A percentile compares a stretch with the other conserved stretches of the same genome.
Conservation (phyloP, 1,140 invertebrate species). For the Zophobas atratus region DNA sequence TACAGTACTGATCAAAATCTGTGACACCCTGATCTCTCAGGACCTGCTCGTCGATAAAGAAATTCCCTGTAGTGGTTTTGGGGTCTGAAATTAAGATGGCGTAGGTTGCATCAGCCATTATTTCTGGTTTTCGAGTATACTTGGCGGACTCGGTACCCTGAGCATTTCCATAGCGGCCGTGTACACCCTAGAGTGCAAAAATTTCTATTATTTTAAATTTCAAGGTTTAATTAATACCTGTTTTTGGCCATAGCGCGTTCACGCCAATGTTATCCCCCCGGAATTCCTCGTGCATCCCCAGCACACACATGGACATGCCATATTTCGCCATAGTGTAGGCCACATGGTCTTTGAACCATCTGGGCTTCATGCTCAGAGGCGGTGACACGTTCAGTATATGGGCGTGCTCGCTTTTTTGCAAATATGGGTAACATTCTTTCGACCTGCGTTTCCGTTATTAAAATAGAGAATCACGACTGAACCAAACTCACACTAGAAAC, state of each 20-base stretch:
- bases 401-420: slow-evolving; percentile 91
- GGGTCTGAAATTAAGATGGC: slow-evolving; percentile 87
- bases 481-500: slow-evolving; percentile 91
- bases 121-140: slow-evolving; percentile 88
- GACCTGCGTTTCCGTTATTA: slow-evolving; percentile 76
- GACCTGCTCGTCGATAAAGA: slow-evolving; percentile 95
- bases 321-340: slow-evolving; percentile 99
- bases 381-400: slow-evolving; percentile 98
- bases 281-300: slow-evolving; percentile 97
- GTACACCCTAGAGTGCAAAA: slow-evolving; percentile 78
- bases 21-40: slow-evolving; percentile 85
- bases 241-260: slow-evolving; percentile 97
- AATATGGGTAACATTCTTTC: slow-evolving; percentile 91
- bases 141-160: slow-evolving; percentile 76
- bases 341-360: slow-evolving; percentile 95
- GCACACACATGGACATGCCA: slow-evolving; percentile 98
- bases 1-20: slow-evolving; percentile 90
- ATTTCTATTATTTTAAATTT: slow-evolving; percentile 50
- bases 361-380: slow-evolving; percentile 90
- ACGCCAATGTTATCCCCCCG: slow-evolving; percentile 88
- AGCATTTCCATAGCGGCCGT: slow-evolving; percentile 99
- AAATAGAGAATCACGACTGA: slow-evolving; percentile 69
- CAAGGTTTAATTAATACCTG: slow-evolving; percentile 72
- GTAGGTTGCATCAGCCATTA: slow-evolving; percentile 97
- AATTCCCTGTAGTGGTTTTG: slow-evolving; percentile 88